phyloP scores from a whole-genome alignment of 2,888 invertebrate species.

The Lypha dubia region DNA sequence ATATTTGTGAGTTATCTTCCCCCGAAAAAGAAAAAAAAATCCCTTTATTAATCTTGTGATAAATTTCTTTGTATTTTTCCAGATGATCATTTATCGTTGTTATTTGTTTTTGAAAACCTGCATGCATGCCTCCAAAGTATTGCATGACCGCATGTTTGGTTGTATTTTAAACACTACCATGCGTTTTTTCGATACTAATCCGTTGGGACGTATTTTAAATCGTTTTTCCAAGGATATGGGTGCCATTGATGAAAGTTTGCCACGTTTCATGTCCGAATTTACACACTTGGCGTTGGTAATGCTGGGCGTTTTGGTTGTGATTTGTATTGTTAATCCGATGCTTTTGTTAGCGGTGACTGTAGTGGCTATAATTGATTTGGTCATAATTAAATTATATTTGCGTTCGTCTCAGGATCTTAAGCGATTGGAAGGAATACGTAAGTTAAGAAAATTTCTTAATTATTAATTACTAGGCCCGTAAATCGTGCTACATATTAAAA shows the following conservation, averaged over 20 bases:
- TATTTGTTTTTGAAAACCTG: constrained; percentile 89
- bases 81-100: constrained; percentile 86
- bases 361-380: constrained; percentile 86
- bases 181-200: constrained; percentile 94
- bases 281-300: constrained; percentile 85
- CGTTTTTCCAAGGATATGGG: constrained; percentile 91
- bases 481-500: no score
- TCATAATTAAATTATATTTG: constrained; percentile 88
- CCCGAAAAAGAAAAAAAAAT: no score
- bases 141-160: constrained; percentile 94
- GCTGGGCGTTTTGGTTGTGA: constrained; percentile 90
- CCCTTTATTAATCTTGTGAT: background rate
- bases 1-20: constrained; percentile 77
- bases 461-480: no score
- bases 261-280: constrained; percentile 84
- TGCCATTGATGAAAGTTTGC: constrained; percentile 85
- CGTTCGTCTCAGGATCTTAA: constrained; percentile 90
- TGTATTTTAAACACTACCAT: constrained; percentile 90
- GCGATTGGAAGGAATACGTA: constrained; percentile 88
- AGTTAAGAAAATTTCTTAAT: constrained; percentile 76
- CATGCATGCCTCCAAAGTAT: constrained; percentile 89
- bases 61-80: background rate
- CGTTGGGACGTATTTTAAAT: constrained; percentile 89
- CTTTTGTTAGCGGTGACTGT: constrained; percentile 87
- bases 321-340: constrained; percentile 88